Percentiles rank a stretch among this genome's conserved stretches.
These are phyloP conservation scores for Bombus waltoni DNA, from an alignment of 1,140 invertebrate genomes.

Conservation along the genomic window DNA sequence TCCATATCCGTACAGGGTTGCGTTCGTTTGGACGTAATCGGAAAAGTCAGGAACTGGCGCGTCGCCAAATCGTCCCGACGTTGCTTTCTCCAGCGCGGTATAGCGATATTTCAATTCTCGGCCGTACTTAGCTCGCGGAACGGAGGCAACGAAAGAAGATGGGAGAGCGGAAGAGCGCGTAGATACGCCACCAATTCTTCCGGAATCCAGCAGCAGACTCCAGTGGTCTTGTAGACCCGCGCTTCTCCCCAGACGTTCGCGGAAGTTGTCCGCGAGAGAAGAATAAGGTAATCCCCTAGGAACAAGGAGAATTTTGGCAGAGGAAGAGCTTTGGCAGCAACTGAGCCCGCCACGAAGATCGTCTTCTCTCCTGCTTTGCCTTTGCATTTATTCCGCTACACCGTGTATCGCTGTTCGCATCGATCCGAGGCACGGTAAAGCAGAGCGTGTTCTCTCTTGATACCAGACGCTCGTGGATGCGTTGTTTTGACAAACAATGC, in stretches of 20 bases:
- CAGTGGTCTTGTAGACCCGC: no score
- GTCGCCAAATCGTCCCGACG: constrained; percentile 65
- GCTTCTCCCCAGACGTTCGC: background rate
- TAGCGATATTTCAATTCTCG: constrained; percentile 61
- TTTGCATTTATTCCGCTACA: no score
- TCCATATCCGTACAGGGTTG: constrained; percentile 62
- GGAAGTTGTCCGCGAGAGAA: background rate
- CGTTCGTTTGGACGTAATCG: constrained; percentile 59
- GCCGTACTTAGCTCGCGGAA: constrained; percentile 49
- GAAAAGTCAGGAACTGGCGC: constrained; percentile 48
- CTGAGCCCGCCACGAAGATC: no score
- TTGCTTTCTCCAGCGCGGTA: constrained; percentile 43
- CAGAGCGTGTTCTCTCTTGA: background rate
- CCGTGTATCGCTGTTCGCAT: background rate
- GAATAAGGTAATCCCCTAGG: no score
- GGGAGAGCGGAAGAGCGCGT: background rate
- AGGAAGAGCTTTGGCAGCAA: no score
- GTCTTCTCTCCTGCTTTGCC: no score
- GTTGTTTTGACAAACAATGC: background rate
- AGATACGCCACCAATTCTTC: no score
- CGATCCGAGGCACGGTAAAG: background rate
- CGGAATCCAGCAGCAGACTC: no score
- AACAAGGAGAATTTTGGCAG: no score
- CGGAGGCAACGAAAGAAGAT: constrained; percentile 34
- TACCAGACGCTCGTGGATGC: background rate